Conservation (phyloP, 35 echinoderm and acorn worm species). For the Ptychodera flava region DNA sequence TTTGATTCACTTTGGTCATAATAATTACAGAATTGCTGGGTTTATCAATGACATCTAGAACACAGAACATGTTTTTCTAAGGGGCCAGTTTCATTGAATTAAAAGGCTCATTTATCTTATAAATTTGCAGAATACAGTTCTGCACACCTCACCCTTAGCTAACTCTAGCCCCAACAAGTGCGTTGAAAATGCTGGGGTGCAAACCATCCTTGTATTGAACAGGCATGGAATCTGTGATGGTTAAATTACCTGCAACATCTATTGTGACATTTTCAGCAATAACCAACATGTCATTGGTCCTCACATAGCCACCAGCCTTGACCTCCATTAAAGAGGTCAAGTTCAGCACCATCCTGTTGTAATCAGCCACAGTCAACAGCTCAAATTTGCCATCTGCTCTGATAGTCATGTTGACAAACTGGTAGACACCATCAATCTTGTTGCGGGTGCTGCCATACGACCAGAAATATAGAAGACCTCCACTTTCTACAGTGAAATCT, state of each 20-base stretch:
- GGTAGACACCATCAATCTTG: slow-evolving; percentile 36
- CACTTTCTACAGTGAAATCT: slow-evolving; percentile 66
- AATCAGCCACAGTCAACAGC: slow-evolving; percentile 40
- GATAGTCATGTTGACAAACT: slow-evolving; percentile 67
- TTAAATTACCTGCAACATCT: slow-evolving; percentile 64
- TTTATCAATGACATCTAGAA: no score
- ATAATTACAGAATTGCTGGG: no score
- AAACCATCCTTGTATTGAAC: no score
- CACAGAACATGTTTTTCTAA: no score
- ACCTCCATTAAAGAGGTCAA: slow-evolving; percentile 31
- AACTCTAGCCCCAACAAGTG: no score
- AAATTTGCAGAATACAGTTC: no score
- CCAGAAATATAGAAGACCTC: slow-evolving; percentile 63
- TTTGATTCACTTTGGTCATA: no score
- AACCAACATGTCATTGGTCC: slow-evolving; percentile 54
- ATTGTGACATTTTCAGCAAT: slow-evolving; percentile 65
- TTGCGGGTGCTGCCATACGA: slow-evolving; percentile 53
- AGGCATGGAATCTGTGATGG: no score
- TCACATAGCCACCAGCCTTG: slow-evolving; percentile 68
- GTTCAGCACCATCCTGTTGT: slow-evolving; percentile 41
- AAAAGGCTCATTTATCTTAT: no score
- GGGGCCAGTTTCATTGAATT: no score
- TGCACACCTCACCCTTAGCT: no score
- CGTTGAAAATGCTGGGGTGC: no score
- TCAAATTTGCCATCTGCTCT: slow-evolving; percentile 64